phyloP scores from a whole-genome alignment of 2,113 vertebrate genomes.

The Turdus rufiventris region DNA sequence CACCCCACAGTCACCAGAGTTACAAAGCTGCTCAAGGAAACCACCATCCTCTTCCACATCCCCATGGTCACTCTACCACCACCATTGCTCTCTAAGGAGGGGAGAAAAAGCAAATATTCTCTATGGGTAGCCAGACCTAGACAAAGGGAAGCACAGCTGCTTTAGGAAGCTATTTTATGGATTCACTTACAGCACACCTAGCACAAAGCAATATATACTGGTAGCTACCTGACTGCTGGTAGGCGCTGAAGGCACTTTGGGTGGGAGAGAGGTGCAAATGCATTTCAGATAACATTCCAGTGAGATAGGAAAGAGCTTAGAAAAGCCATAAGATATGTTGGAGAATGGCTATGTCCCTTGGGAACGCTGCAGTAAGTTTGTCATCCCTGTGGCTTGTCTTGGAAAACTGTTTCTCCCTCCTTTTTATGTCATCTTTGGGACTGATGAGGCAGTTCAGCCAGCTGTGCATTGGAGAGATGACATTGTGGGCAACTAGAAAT shows the following conservation, averaged over 20 bases:
- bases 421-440: background rate
- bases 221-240: background rate
- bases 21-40: background rate
- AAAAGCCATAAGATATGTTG: background rate
- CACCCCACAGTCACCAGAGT: background rate
- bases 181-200: background rate
- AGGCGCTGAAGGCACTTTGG: background rate
- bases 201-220: background rate
- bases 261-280: background rate
- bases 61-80: background rate
- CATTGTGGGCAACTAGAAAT: background rate
- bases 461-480: background rate
- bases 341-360: background rate
- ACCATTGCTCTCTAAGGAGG: fast-evolving
- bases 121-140: background rate
- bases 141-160: background rate
- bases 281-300: background rate
- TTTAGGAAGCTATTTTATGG: background rate
- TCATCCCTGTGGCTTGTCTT: background rate
- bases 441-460: background rate
- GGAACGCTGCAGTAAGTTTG: background rate
- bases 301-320: background rate
- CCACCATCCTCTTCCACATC: background rate
- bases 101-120: background rate
- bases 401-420: background rate